These are phyloP conservation scores for Panorpa germanica DNA, from an alignment of 2,888 invertebrate species.

Conservation along the genomic window DNA sequence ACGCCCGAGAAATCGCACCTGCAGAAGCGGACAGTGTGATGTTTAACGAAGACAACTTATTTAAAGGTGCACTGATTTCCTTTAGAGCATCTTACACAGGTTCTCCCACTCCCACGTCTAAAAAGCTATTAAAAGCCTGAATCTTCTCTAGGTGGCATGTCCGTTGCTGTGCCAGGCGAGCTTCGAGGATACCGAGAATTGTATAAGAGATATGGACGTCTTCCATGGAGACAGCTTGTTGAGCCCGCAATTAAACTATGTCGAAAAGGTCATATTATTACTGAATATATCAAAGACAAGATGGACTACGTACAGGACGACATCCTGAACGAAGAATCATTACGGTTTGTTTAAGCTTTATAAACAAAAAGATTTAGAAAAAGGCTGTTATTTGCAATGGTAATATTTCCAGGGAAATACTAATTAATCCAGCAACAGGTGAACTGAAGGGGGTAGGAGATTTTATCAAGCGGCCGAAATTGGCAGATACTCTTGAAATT, in stretches of 20 bases:
- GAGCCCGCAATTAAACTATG: constrained; percentile 55
- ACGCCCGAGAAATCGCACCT: constrained; percentile 67
- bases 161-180: constrained; percentile 83
- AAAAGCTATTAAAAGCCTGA: no score
- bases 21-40: constrained; percentile 41
- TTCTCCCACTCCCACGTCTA: no score
- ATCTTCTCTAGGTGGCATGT: constrained; percentile 33
- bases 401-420: constrained; percentile 27
- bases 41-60: constrained; percentile 34
- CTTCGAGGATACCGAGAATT: constrained; percentile 66
- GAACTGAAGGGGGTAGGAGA: constrained; percentile 42
- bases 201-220: constrained; percentile 48
- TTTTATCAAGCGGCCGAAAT: constrained; percentile 34
- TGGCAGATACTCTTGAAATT: constrained; percentile 48
- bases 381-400: constrained; percentile 26
- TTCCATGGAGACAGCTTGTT: constrained; percentile 63
- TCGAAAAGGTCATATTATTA: constrained; percentile 41
- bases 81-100: no score
- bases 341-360: constrained; percentile 41
- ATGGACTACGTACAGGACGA: constrained; percentile 47
- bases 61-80: no score
- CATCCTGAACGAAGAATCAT: constrained; percentile 44
- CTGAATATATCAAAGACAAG: constrained; percentile 47
- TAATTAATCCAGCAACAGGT: constrained; percentile 40
- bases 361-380: constrained; percentile 29